Conservation (phyloP, 1,140 invertebrate species). For the Diachasma alloeum region DNA sequence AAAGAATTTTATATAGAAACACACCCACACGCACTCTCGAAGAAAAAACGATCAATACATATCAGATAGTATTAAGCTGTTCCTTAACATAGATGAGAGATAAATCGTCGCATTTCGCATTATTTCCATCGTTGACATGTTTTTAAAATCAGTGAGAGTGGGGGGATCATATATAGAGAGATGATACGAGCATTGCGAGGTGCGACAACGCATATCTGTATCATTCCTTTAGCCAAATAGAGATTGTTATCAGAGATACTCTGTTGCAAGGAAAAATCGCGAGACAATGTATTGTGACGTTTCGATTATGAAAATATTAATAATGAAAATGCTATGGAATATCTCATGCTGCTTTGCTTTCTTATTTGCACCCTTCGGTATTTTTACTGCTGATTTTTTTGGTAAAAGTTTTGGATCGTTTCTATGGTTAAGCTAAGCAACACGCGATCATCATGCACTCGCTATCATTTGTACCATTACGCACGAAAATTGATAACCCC, state of each 20-base stretch:
- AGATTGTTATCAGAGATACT: slow-evolving; percentile 2
- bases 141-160: neutral
- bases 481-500: too few species aligned
- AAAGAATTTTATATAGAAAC: neutral
- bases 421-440: neutral
- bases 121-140: neutral
- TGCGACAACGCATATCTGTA: neutral
- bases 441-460: slow-evolving; percentile 8
- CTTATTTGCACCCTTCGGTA: neutral
- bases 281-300: neutral
- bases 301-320: neutral
- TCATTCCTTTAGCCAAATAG: neutral
- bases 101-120: slow-evolving; percentile 17
- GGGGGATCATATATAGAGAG: neutral
- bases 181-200: neutral
- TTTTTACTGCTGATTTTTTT: neutral
- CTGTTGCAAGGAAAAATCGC: neutral
- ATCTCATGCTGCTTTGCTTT: neutral
- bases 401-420: neutral
- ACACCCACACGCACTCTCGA: neutral
- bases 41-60: slow-evolving; percentile 26
- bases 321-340: neutral
- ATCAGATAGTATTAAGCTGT: slow-evolving; percentile 32
- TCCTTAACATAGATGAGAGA: slow-evolving; percentile 7
- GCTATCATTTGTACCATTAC: neutral